Conservation (phyloP, 2,113 vertebrate species). For the Chauna torquata region DNA sequence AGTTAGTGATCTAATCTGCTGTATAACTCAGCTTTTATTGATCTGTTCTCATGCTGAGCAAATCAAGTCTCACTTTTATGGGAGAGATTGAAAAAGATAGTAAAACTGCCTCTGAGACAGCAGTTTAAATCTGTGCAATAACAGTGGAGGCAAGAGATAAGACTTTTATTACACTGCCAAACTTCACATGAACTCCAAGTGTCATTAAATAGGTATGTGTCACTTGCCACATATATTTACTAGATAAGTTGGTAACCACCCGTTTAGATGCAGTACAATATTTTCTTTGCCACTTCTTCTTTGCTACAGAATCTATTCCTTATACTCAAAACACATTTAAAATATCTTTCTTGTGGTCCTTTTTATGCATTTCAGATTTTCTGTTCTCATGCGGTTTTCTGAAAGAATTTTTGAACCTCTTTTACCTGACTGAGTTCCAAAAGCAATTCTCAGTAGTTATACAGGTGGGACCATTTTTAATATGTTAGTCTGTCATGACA, state of each 20-base stretch:
- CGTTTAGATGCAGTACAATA: slow-evolving; percentile 72
- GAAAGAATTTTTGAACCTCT: slow-evolving; percentile 16
- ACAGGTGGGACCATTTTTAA: slow-evolving; percentile 48
- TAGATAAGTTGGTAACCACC: slow-evolving; percentile 79
- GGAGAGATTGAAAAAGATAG: slow-evolving; percentile 86
- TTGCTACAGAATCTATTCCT: slow-evolving; percentile 33
- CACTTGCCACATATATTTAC: slow-evolving; percentile 83
- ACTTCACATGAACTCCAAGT: slow-evolving; percentile 86
- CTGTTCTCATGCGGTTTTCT: neutral
- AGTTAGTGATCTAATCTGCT: slow-evolving; percentile 82
- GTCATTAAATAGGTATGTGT: slow-evolving; percentile 87
- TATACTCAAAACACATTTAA: neutral
- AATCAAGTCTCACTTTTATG: slow-evolving; percentile 90
- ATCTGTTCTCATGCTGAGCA: slow-evolving; percentile 92
- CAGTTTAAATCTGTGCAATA: slow-evolving; percentile 85
- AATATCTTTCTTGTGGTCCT: neutral
- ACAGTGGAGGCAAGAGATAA: slow-evolving; percentile 90
- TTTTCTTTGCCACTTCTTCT: slow-evolving; percentile 55
- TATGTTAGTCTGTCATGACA: slow-evolving; percentile 53
- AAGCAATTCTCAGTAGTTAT: slow-evolving; percentile 45
- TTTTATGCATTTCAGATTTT: slow-evolving; percentile 24
- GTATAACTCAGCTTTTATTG: slow-evolving; percentile 88
- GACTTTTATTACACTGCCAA: slow-evolving; percentile 89
- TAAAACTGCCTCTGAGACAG: slow-evolving; percentile 86
- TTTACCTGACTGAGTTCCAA: slow-evolving; percentile 30